These are phyloP conservation scores for Pseudomugil gertrudae DNA, from an alignment of 2,797 vertebrate genomes.

Conservation along the genomic window DNA sequence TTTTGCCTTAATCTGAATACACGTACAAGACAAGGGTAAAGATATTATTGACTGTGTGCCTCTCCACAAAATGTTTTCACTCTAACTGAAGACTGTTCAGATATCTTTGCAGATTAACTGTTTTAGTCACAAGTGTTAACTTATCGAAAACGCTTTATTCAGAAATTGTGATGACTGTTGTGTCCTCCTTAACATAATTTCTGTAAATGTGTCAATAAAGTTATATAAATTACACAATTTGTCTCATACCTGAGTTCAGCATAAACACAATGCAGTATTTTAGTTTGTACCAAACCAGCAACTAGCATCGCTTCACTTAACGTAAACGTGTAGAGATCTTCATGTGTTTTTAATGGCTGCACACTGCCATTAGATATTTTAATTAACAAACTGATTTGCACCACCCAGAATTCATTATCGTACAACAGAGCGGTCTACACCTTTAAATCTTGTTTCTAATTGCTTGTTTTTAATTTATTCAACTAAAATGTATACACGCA, in stretches of 20 bases:
- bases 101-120: constrained; percentile 41
- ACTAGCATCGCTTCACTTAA: neutral
- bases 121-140: constrained; percentile 43
- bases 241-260: constrained; percentile 35
- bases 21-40: constrained; percentile 62
- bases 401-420: constrained; percentile 69
- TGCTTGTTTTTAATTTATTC: constrained; percentile 34
- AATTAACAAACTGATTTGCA: constrained; percentile 83
- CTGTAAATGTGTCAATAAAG: constrained; percentile 52
- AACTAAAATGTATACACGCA: constrained; percentile 37
- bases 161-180: constrained; percentile 56
- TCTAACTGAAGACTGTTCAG: constrained; percentile 68
- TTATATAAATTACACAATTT: constrained; percentile 25
- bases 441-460: constrained; percentile 59
- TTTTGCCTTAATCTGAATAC: constrained; percentile 78
- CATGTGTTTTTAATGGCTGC: constrained; percentile 48
- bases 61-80: constrained; percentile 69
- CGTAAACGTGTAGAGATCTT: constrained; percentile 15
- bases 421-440: constrained; percentile 45
- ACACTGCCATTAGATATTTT: constrained; percentile 69
- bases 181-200: constrained; percentile 43
- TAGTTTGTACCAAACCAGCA: neutral
- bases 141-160: constrained; percentile 42
- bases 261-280: neutral
- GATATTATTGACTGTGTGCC: constrained; percentile 75